Percentiles rank a stretch among this genome's conserved stretches.
phyloP scores from a whole-genome alignment of 2,888 invertebrate species.

The Drosophila affinis region DNA sequence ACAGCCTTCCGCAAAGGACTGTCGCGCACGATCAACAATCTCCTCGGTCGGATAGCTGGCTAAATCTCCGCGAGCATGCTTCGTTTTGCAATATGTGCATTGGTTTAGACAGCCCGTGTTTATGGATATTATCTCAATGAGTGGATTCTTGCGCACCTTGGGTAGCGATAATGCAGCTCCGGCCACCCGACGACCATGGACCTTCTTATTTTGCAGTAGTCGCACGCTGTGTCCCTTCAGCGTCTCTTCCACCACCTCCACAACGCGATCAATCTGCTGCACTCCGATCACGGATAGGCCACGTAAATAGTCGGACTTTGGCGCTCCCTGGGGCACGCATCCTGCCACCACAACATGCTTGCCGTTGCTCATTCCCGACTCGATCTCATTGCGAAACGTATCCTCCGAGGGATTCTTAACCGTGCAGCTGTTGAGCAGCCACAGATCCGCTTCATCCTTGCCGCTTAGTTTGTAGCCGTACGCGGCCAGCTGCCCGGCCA shows the following conservation, averaged over 20 bases:
- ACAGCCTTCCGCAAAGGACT: constrained; percentile 96
- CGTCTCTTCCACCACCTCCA: constrained; percentile 99
- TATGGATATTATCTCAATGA: constrained; percentile 98
- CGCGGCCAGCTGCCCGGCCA: constrained; percentile 96
- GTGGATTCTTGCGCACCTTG: constrained; percentile 96
- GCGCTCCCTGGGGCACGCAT: constrained; percentile 97
- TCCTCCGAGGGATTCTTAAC: constrained; percentile 99
- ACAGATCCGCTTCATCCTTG: constrained; percentile 93
- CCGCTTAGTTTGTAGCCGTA: constrained; percentile 94
- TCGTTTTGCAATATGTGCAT: constrained; percentile 99
- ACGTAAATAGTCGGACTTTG: constrained; percentile 86
- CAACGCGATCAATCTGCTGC: constrained; percentile 98
- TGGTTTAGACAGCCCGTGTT: constrained; percentile 98
- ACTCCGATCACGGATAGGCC: constrained; percentile 97
- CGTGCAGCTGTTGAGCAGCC: constrained; percentile 98
- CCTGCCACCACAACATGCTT: constrained; percentile 97
- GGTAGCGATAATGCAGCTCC: constrained; percentile 95
- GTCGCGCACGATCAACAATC: constrained; percentile 93
- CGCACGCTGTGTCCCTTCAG: constrained; percentile 94
- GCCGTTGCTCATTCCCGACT: constrained; percentile 88
- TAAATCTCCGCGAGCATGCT: constrained; percentile 98
- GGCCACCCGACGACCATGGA: constrained; percentile 90
- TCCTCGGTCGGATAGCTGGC: constrained; percentile 96
- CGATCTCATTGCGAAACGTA: constrained; percentile 94
- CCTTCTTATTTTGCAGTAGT: constrained; percentile 92